phyloP scores from a whole-genome alignment of 2,113 vertebrate species.

The Xenopus laevis region DNA sequence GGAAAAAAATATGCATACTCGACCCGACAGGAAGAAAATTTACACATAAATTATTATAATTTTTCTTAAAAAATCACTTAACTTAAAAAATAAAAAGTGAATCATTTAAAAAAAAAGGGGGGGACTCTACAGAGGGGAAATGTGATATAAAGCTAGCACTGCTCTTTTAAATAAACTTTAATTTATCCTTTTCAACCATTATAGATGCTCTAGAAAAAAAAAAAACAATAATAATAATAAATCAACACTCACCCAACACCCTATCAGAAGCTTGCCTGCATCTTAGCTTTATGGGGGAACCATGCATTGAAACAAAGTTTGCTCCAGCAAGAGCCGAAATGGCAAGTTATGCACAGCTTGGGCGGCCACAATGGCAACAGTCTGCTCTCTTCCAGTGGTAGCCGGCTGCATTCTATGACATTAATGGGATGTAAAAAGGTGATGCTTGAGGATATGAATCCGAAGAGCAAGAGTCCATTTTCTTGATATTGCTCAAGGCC shows the following conservation, averaged over 20 bases:
- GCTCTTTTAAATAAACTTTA: not conserved
- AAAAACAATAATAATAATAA: not conserved
- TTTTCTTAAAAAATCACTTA: conserved; percentile 37
- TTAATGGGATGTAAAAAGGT: no score
- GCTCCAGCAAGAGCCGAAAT: not conserved
- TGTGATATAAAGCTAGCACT: conserved; percentile 11
- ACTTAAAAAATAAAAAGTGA: conserved; percentile 15
- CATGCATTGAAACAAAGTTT: not conserved
- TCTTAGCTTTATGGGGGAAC: not conserved
- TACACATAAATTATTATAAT: not conserved
- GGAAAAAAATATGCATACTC: not conserved
- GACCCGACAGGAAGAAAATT: conserved; percentile 7
- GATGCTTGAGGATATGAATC: no score
- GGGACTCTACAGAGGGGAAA: conserved; percentile 5
- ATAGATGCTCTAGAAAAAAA: not conserved
- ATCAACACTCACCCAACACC: conserved; percentile 1
- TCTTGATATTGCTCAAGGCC: no score
- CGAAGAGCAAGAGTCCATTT: no score
- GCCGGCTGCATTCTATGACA: no score
- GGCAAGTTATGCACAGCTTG: not conserved
- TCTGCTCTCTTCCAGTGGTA: no score
- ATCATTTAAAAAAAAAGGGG: conserved; percentile 4
- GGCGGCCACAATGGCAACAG: no score
- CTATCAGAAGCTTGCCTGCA: not conserved
- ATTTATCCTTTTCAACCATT: not conserved